Evolutionary conservation across 2,797 vertebrate species (phyloP), one percentile per base, ranked within the genome.

Genomic region (Xenopus petersii): DNA sequence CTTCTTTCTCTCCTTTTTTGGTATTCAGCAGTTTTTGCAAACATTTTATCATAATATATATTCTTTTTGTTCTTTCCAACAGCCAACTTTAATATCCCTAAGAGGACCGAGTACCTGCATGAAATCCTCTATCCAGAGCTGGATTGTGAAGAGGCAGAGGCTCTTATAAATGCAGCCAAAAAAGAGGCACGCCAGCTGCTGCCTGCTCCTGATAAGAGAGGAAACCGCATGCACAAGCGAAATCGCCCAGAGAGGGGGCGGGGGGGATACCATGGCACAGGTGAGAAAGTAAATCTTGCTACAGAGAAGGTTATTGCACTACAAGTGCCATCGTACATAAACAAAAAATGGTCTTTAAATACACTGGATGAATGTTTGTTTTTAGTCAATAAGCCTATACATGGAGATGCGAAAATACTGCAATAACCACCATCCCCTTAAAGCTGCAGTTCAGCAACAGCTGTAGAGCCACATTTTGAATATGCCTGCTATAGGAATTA

Each of bases 1-100:
- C 15, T 51, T 46, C 11, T 21, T 12, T 30, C 3, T 30, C 4
- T 30, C 47, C 12, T 10, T 49, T 10, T 12, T 2, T 49, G 47
- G 47, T 30, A 30, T 30, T 30, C 26, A 30, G 26, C 2, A 30
- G 26, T 30, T 30, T 30, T 30, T 30, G 26, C 26, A 30, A 12
- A 15, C 54, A 16, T 56, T 56, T 9, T 15, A 56, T 63, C 61
- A 36, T 11, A 12, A 12, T 51, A 4, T 51, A 12, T 51, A 12
- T 51, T 12, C 4, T 51, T 51, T 42, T 63, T 63, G 58, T 11
- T 12, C 24, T 15, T 63, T 63, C 12, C 17, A 30, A 0, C 85
- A 98, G 96, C 91, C 75, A 97, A 95, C 83, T 97, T 93, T 81
- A 93, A 89, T 33, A 88, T 97, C 55, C 96, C 96, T 10, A 92